Percentiles rank a stretch among this genome's conserved stretches.
Conservation (phyloP, 2,888 invertebrate genomes). For the Phytoseiulus persimilis region DNA sequence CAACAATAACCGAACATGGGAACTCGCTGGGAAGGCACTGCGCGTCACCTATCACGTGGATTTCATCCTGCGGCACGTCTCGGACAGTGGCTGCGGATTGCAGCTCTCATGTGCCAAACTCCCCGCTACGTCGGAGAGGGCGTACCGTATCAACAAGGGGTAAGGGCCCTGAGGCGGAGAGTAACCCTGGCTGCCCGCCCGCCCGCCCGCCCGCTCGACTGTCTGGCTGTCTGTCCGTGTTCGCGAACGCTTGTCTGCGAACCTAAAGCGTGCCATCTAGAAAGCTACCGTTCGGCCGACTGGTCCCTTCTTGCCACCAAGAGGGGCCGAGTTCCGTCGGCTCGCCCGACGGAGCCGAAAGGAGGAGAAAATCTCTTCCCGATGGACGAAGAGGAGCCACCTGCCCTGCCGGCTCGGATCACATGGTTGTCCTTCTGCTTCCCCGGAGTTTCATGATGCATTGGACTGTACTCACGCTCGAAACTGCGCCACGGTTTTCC, state of each 20-base stretch:
- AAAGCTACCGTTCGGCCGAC: not conserved
- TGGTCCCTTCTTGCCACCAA: not conserved
- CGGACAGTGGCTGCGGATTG: not conserved
- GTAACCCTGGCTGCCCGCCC: not conserved
- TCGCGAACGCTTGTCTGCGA: not conserved
- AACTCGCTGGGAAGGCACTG: not conserved
- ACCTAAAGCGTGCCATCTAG: not conserved
- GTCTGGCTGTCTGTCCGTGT: not conserved
- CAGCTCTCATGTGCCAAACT: not conserved
- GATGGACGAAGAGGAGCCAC: too few relatives aligned
- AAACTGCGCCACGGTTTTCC: too few relatives aligned
- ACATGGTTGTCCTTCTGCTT: too few relatives aligned
- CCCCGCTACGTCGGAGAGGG: slow-evolving; percentile 5
- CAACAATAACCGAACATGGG: not conserved
- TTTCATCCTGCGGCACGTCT: not conserved
- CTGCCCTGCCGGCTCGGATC: too few relatives aligned
- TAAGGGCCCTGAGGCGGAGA: not conserved
- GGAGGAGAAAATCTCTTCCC: too few relatives aligned
- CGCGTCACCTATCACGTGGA: not conserved
- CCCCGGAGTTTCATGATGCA: too few relatives aligned
- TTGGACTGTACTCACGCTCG: too few relatives aligned
- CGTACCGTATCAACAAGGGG: slow-evolving; percentile 5
- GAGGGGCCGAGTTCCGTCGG: too few relatives aligned
- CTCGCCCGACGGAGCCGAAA: too few relatives aligned
- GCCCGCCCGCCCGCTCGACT: not conserved